Evolutionary conservation across 2,113 vertebrate genomes (phyloP).

Genomic region (Rhinolophus sinicus): DNA sequence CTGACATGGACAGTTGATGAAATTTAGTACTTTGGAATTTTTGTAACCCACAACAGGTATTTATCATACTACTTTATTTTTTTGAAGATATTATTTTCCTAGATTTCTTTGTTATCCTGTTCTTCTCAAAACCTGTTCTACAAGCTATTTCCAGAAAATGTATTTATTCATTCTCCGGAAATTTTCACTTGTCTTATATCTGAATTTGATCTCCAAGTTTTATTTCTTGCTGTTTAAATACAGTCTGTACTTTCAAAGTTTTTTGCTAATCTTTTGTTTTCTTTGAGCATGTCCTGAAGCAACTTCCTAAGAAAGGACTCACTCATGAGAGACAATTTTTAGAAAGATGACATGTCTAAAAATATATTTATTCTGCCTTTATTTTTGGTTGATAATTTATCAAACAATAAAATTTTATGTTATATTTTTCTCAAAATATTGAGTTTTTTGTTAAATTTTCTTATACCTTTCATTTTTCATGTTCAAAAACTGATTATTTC

Average conservation of each 20-base stretch:
- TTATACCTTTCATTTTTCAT: neutral
- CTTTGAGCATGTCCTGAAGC: neutral
- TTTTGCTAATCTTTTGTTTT: neutral
- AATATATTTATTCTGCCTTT: neutral
- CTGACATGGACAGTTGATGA: neutral
- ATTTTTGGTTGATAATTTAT: neutral
- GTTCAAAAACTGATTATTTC: neutral
- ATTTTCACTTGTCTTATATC: neutral
- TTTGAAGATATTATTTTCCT: neutral
- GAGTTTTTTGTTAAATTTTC: neutral
- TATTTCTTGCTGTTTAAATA: neutral
- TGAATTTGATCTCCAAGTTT: neutral
- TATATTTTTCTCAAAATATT: neutral
- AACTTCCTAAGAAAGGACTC: neutral
- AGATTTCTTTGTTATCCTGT: neutral
- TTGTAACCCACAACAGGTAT: neutral
- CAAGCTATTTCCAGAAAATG: neutral
- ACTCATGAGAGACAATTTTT: neutral
- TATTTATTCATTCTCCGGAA: neutral
- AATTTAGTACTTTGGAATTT: neutral
- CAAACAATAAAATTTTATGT: neutral
- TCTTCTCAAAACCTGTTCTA: fast-evolving
- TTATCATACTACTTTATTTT: neutral
- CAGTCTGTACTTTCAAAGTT: neutral
- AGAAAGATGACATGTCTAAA: neutral